phyloP scores from a whole-genome alignment of 2,888 invertebrate genomes.

The Dioctria linearis region DNA sequence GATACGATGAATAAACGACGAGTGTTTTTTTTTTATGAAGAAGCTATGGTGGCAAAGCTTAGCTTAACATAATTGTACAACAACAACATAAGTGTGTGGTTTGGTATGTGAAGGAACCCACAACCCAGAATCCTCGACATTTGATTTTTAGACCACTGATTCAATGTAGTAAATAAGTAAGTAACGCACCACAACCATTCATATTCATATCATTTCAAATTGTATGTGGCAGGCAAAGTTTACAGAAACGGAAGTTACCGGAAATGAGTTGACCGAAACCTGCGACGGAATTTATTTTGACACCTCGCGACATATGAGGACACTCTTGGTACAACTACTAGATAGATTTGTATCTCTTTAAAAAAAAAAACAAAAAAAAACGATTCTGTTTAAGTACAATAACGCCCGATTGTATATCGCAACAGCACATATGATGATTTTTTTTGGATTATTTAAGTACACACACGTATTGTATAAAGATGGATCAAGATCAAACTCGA shows the following conservation, averaged over 20 bases:
- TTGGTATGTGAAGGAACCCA: not conserved
- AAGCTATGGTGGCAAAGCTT: too few species aligned
- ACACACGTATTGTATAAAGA: not conserved
- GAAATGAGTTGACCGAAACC: conserved; percentile 50
- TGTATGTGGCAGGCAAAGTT: not conserved
- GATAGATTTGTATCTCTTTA: too few species aligned
- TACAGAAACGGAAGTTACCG: conserved; percentile 36
- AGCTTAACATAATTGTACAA: too few species aligned
- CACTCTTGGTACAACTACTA: not conserved
- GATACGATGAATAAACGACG: conserved; percentile 28
- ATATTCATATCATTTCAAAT: not conserved
- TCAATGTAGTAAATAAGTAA: not conserved
- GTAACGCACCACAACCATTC: not conserved
- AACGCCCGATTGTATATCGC: conserved; percentile 18
- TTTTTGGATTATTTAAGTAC: conserved; percentile 1
- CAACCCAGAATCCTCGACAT: conserved; percentile 1
- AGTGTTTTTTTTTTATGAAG: conserved; percentile 5
- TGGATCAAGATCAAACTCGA: conserved; percentile 40
- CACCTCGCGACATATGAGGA: not conserved
- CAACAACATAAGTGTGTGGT: too few species aligned
- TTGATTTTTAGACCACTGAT: not conserved
- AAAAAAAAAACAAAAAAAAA: not conserved
- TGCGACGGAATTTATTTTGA: conserved; percentile 42
- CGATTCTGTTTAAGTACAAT: conserved; percentile 28
- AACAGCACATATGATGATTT: not conserved